phyloP scores from a whole-genome alignment of 2,113 vertebrate genomes.

The Leptobrachium leishanense region DNA sequence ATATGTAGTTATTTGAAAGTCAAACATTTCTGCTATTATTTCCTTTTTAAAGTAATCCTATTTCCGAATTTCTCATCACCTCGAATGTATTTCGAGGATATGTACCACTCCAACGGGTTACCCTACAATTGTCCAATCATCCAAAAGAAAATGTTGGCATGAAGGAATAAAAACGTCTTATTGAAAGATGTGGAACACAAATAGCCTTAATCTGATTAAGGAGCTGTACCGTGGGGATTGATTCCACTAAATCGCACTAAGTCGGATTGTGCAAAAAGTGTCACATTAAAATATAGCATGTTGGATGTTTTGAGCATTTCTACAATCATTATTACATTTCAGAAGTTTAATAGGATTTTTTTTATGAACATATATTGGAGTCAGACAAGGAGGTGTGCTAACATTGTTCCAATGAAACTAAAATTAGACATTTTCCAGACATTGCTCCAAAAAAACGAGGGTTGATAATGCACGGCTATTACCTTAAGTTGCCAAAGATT shows the following conservation, averaged over 20 bases:
- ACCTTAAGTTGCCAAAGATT: conserved; percentile 39
- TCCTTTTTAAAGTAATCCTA: conserved; percentile 10
- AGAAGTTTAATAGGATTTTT: conserved; percentile 22
- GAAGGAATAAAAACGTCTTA: conserved; percentile 9
- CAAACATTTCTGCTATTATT: conserved; percentile 5
- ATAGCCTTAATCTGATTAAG: conserved; percentile 10
- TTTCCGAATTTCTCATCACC: conserved; percentile 32
- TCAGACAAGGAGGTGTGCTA: conserved; percentile 47
- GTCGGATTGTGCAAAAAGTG: neutral
- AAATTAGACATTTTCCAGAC: conserved; percentile 47
- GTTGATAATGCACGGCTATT: conserved; percentile 38
- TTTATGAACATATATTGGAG: conserved; percentile 41
- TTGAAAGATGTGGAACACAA: neutral
- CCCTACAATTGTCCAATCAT: neutral
- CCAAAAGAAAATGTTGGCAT: conserved; percentile 19
- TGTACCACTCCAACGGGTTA: neutral
- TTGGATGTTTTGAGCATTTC: conserved; percentile 5
- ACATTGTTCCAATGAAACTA: conserved; percentile 38
- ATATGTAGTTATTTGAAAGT: neutral
- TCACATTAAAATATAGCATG: neutral
- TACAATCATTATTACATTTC: conserved; percentile 30
- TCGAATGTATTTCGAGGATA: conserved; percentile 23
- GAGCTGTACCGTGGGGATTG: neutral
- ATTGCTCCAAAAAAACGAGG: conserved; percentile 30
- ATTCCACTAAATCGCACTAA: neutral